Evolutionary conservation across 2,888 invertebrate genomes (phyloP).

Genomic region (Eristalis intricaria): DNA sequence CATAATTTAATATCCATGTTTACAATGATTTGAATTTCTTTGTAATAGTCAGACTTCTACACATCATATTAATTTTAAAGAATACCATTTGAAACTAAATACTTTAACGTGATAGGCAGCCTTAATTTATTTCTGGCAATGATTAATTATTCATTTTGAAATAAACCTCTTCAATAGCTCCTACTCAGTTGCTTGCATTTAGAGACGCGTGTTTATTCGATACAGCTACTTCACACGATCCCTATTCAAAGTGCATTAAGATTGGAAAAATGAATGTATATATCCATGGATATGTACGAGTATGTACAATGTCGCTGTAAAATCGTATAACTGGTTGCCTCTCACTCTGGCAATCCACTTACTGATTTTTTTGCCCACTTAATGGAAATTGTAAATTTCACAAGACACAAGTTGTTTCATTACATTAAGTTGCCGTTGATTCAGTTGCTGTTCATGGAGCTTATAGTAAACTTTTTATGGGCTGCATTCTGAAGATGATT

Average conservation of each 20-base stretch:
- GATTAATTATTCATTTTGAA: conserved; percentile 38
- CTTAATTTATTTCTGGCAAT: conserved; percentile 30
- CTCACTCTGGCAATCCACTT: not conserved
- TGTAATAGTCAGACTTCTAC: conserved; percentile 24
- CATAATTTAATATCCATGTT: conserved; percentile 54
- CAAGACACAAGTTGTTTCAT: conserved; percentile 53
- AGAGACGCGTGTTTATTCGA: not conserved
- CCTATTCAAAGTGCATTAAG: conserved; percentile 55
- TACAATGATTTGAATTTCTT: conserved; percentile 34
- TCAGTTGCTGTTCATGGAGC: conserved; percentile 30
- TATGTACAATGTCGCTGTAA: not conserved
- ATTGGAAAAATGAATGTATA: conserved; percentile 13
- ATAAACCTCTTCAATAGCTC: conserved; percentile 16
- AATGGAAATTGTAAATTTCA: conserved; percentile 68
- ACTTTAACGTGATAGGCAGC: conserved; percentile 16
- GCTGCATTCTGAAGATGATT: not conserved
- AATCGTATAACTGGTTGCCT: conserved; percentile 35
- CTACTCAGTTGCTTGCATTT: conserved; percentile 4
- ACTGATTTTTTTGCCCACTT: conserved; percentile 35
- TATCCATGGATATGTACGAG: not conserved
- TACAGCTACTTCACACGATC: conserved; percentile 29
- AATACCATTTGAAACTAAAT: conserved; percentile 48
- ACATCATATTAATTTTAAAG: conserved; percentile 39
- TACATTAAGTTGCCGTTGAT: conserved; percentile 36
- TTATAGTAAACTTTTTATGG: conserved; percentile 41